Evolutionary conservation across 2,797 vertebrate species (phyloP).

Genomic region (Chelmon rostratus): DNA sequence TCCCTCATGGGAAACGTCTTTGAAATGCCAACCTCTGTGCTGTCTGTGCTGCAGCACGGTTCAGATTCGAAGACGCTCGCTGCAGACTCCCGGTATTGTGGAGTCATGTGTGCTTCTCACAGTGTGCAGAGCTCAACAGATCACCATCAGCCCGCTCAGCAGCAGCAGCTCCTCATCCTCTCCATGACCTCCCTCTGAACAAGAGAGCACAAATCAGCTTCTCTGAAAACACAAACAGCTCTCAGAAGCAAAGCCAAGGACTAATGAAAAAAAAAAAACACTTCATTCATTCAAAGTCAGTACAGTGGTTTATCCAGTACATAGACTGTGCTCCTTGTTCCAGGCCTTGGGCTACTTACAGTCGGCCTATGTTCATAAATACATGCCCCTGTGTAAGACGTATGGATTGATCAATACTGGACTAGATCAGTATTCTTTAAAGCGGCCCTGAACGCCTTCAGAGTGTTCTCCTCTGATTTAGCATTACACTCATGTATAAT

Average conservation of each 20-base stretch:
- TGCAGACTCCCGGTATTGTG: neutral
- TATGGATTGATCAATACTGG: neutral
- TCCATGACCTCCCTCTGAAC: neutral
- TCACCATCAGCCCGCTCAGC: constrained; percentile 5
- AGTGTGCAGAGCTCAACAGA: neutral
- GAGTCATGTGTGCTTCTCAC: neutral
- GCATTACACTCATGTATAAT: neutral
- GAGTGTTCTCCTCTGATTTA: neutral
- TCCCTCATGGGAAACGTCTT: neutral
- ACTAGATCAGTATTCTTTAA: neutral
- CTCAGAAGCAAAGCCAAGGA: neutral
- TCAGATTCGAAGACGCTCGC: constrained; percentile 7
- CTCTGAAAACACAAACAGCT: constrained; percentile 24
- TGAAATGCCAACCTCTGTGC: constrained; percentile 16
- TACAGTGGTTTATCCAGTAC: neutral
- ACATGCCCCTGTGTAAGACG: neutral
- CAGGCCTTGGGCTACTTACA: neutral
- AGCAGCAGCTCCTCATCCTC: constrained; percentile 27
- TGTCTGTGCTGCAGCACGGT: neutral
- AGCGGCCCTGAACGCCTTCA: neutral
- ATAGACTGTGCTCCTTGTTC: neutral
- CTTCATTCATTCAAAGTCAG: too few species aligned
- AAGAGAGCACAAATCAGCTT: constrained; percentile 17
- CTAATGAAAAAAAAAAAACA: neutral
- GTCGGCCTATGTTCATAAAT: neutral